These are phyloP conservation scores for Coptotermes formosanus DNA, from an alignment of 1,140 invertebrate genomes.

Conservation along the genomic window DNA sequence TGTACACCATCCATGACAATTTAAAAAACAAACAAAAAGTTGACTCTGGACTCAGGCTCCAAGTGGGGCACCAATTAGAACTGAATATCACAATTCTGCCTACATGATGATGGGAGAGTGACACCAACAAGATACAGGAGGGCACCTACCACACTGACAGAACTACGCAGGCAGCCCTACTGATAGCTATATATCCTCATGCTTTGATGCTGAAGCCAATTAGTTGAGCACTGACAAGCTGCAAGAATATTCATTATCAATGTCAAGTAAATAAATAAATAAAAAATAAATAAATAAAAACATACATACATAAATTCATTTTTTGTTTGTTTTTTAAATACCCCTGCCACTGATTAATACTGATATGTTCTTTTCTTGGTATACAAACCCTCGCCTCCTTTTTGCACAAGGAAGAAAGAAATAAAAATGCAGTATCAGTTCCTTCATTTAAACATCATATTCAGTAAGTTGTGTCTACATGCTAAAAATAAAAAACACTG, in stretches of 20 bases:
- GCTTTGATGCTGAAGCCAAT: slow-evolving; percentile 29
- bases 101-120: background rate
- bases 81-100: background rate
- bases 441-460: background rate
- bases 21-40: slow-evolving; percentile 11
- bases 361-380: slow-evolving; percentile 31
- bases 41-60: background rate
- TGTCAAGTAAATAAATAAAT: slow-evolving; percentile 20
- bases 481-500: background rate
- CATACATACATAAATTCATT: slow-evolving; percentile 1
- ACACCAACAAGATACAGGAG: background rate
- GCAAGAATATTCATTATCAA: slow-evolving; percentile 26
- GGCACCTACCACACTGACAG: slow-evolving; percentile 1
- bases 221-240: slow-evolving; percentile 28
- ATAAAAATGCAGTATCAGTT: slow-evolving; percentile 23
- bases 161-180: slow-evolving; percentile 11
- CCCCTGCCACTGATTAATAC: slow-evolving; percentile 23
- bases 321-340: slow-evolving; percentile 4
- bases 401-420: slow-evolving; percentile 27
- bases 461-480: background rate
- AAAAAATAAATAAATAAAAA: background rate
- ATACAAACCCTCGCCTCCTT: slow-evolving; percentile 32
- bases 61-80: slow-evolving; percentile 10
- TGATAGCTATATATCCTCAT: slow-evolving; percentile 21
- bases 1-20: background rate